Conservation (phyloP, 2,888 invertebrate species). For the Orchesella flavescens region DNA sequence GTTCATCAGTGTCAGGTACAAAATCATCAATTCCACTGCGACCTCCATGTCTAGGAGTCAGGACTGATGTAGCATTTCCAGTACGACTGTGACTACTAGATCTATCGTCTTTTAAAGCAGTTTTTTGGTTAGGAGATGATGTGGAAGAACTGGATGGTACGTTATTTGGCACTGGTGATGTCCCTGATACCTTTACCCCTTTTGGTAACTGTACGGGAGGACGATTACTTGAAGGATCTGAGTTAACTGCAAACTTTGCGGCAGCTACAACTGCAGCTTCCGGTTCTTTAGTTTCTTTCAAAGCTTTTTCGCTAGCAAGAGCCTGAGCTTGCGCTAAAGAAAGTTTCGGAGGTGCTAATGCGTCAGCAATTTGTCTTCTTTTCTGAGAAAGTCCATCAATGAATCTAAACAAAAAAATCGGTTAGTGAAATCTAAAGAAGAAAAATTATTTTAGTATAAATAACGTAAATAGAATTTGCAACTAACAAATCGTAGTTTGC, state of each 20-base stretch:
- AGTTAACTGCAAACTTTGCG: conserved; percentile 62
- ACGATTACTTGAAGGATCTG: conserved; percentile 62
- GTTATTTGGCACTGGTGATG: conserved; percentile 60
- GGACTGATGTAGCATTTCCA: conserved; percentile 27
- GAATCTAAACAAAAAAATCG: conserved; percentile 75
- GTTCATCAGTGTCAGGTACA: conserved; percentile 80
- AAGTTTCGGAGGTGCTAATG: conserved; percentile 72
- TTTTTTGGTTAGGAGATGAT: conserved; percentile 10
- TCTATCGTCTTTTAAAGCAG: conserved; percentile 33
- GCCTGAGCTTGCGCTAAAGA: conserved; percentile 67
- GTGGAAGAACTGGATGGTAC: conserved; percentile 34
- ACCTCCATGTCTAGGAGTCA: conserved; percentile 69
- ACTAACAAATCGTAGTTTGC: conserved; percentile 81
- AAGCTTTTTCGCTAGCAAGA: conserved; percentile 59
- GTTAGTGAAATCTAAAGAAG: too few relatives aligned
- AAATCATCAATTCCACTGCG: conserved; percentile 81
- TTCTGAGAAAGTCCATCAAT: conserved; percentile 84
- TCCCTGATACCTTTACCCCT: conserved; percentile 47
- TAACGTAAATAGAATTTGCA: too few relatives aligned
- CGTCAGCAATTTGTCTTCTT: conserved; percentile 83
- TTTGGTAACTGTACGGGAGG: conserved; percentile 33
- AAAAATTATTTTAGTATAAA: too few relatives aligned
- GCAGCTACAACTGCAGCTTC: conserved; percentile 55
- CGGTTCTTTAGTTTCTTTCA: conserved; percentile 63
- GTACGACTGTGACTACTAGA: conserved; percentile 2